phyloP scores from a whole-genome alignment of 2,113 vertebrate species.

The Panthera tigris region DNA sequence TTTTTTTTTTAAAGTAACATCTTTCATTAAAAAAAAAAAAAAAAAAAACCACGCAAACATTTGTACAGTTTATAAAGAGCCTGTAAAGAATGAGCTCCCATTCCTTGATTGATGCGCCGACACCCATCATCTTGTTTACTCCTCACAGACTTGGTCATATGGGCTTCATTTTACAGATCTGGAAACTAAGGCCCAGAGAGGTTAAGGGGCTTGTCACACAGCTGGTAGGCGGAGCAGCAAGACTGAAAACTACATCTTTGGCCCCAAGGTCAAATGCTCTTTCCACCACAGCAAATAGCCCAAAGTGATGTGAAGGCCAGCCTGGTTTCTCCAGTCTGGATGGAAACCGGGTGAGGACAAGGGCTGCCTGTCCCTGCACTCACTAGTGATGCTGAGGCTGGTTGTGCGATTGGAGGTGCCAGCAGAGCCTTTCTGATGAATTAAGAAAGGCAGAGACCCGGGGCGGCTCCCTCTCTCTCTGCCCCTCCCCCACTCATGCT shows the following conservation, averaged over 20 bases:
- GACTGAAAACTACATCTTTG: not conserved
- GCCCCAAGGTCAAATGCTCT: not conserved
- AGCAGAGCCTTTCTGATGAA: not conserved
- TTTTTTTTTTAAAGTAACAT: no score
- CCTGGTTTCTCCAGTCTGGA: not conserved
- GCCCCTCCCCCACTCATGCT: no score
- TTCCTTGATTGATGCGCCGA: not conserved
- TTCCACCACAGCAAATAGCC: not conserved
- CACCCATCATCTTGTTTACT: not conserved
- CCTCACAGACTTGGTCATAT: not conserved
- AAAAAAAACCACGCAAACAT: not conserved
- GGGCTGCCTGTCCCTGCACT: not conserved
- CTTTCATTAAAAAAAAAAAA: not conserved
- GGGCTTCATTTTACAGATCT: not conserved
- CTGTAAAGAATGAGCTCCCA: not conserved
- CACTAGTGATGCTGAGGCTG: not conserved
- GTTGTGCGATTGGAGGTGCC: not conserved
- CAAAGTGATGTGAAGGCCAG: not conserved
- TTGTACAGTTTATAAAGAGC: not conserved
- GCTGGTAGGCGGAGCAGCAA: not conserved
- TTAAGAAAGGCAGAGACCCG: not conserved
- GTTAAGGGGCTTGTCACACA: not conserved
- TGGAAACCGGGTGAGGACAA: not conserved
- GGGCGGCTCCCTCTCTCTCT: no score
- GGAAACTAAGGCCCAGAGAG: conserved; percentile 33